Percentiles rank a stretch among this genome's conserved stretches.
Evolutionary conservation across 2,888 invertebrate genomes (phyloP).

Genomic region (Orthonevra nobilis): DNA sequence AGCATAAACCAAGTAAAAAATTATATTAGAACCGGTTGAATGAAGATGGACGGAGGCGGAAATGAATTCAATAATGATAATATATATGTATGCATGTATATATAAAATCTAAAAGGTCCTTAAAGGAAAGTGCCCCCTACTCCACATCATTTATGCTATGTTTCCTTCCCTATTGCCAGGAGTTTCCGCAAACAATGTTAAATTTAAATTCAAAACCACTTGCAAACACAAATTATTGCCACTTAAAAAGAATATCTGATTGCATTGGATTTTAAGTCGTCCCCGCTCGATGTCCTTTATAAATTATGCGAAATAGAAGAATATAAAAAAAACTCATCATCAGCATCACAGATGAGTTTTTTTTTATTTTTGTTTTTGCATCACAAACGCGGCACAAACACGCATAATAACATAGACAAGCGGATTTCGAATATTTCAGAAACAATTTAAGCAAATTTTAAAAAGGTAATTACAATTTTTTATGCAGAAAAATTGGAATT

Average conservation of each 20-base stretch:
- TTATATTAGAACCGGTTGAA: constrained; percentile 55
- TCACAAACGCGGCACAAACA: constrained; percentile 5
- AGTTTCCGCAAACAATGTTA: constrained; percentile 13
- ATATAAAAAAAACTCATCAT: constrained; percentile 16
- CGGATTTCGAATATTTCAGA: background rate
- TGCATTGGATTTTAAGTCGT: background rate
- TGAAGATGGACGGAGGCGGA: constrained; percentile 7
- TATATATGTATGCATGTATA: too few relatives aligned
- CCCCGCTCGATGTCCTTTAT: constrained; percentile 3
- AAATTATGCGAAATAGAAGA: background rate
- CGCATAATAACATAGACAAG: background rate
- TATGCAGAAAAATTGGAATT: constrained; percentile 58
- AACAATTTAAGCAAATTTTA: constrained; percentile 5
- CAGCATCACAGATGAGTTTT: constrained; percentile 35
- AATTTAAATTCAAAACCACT: too few relatives aligned
- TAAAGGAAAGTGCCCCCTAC: background rate
- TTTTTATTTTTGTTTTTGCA: constrained; percentile 42
- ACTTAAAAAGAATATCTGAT: constrained; percentile 24
- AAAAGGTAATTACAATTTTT: constrained; percentile 50
- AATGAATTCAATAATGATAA: constrained; percentile 2
- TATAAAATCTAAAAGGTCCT: constrained; percentile 19
- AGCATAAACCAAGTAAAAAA: constrained; percentile 33
- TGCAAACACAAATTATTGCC: too few relatives aligned
- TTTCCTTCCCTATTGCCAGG: constrained; percentile 30
- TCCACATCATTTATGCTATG: background rate